These are phyloP conservation scores for Dicranocentrus wangi DNA, from an alignment of 2,888 invertebrate species.

Conservation along the genomic window DNA sequence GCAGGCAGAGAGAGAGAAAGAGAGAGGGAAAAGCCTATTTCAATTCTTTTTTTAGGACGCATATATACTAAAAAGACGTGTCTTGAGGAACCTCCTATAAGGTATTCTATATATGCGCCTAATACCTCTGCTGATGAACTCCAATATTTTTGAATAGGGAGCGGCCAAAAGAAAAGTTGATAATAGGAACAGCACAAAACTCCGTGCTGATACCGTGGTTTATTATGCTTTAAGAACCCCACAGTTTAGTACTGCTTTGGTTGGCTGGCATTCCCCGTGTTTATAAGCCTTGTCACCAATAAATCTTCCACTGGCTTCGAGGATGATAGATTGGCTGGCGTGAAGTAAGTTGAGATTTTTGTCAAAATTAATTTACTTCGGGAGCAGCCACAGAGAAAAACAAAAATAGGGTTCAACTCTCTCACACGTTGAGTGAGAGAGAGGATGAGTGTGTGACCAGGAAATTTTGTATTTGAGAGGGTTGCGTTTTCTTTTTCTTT, in stretches of 20 bases:
- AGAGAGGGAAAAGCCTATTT: neutral
- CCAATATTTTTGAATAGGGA: neutral
- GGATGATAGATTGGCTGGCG: conserved; percentile 45
- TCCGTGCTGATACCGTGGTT: neutral
- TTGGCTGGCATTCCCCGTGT: conserved; percentile 3
- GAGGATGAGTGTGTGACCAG: no score
- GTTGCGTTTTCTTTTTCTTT: neutral
- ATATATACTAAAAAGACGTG: neutral
- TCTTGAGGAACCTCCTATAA: no score
- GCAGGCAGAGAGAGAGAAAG: neutral
- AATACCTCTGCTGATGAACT: neutral
- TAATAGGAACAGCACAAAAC: conserved; percentile 1
- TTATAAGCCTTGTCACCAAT: conserved; percentile 55
- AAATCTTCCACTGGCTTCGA: conserved; percentile 35
- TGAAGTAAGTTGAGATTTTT: conserved; percentile 23
- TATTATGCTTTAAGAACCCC: neutral
- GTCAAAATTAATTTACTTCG: conserved; percentile 39
- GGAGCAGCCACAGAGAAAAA: neutral
- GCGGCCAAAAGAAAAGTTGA: neutral
- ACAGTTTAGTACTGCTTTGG: neutral
- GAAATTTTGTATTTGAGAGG: neutral
- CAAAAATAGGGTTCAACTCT: neutral
- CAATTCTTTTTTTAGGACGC: neutral
- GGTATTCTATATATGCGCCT: no score
- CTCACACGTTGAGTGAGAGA: no score